Evolutionary conservation across 1,140 invertebrate genomes (phyloP), one percentile per base, ranked within the genome.

Genomic region (Helicoverpa zea): DNA sequence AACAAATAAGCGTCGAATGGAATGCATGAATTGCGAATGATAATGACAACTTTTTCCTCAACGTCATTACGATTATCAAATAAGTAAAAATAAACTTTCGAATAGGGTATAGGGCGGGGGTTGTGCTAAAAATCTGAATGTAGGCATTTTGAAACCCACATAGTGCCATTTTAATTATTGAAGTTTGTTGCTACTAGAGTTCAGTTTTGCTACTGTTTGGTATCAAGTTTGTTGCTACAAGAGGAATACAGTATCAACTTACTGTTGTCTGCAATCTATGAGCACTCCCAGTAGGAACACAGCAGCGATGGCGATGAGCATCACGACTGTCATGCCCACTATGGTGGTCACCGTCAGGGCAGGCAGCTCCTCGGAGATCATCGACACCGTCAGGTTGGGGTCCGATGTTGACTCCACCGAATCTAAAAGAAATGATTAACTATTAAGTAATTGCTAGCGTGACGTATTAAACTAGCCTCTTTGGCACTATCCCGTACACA

Each of bases 231-330:
- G 10, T 18, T 54, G 13, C 52, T 54, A n/a, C 5, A 59, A 63
- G 35, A 43, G 35, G 35, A n/a, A 58, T 59, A 1, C 1, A 23
- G 23, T 23, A 14, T 23, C 7, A 61, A 86, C 90, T 90, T 86
- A 93, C 92, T 93, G 90, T 70, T 94, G 92, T 58, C 91, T 81
- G 49, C 91, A 92, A 49, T 93, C 92, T 29, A 97, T 96, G 16
- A 96, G 95, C n/a, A 96, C 89, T 61, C 96, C 96, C 75, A 97
- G 92, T 7, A 95, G 92, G 81, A 96, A 97, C 13, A 97, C 92
- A 12, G 95, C 81, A 3, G 95, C 93, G 75, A 97, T 96, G 4
- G 95, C 95, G 1, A 95, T 83, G 5, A 96, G 85, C n/a, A 96
- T 91, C 14, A 95, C 92, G 51, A 96, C 86, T 0, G 96, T 92